phyloP scores from a whole-genome alignment of 1,140 invertebrate genomes.

The Trachelipus rathkii region DNA sequence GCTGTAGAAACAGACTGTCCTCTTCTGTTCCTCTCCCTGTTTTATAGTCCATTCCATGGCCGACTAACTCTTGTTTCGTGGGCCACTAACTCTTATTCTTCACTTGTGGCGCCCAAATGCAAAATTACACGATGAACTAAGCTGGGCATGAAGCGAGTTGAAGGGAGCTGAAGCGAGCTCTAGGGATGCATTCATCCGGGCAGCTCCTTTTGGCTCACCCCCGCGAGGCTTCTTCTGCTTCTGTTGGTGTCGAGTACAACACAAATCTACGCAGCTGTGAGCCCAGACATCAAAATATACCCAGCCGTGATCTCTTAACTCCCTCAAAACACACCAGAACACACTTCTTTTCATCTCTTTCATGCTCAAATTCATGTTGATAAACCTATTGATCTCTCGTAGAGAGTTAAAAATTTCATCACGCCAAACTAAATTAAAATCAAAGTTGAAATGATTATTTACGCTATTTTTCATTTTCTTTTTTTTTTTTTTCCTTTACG shows the following conservation, averaged over 20 bases:
- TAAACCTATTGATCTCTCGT: neutral
- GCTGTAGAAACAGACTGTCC: constrained; percentile 35
- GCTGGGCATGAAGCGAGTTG: constrained; percentile 47
- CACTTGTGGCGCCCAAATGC: constrained; percentile 47
- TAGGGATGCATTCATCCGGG: neutral
- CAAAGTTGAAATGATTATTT: too few species aligned
- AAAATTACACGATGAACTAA: constrained; percentile 49
- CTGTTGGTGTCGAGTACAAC: neutral
- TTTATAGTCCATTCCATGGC: constrained; percentile 45
- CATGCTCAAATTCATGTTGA: constrained; percentile 7
- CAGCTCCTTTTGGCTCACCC: neutral
- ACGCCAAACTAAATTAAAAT: too few species aligned
- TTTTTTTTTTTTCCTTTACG: too few species aligned
- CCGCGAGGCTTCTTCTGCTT: neutral
- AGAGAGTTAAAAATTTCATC: too few species aligned
- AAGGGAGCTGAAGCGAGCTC: constrained; percentile 1
- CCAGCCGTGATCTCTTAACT: constrained; percentile 1
- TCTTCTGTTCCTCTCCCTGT: constrained; percentile 36
- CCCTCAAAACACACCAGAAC: neutral
- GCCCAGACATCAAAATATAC: too few species aligned
- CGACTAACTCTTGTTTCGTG: constrained; percentile 45
- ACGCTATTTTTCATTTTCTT: too few species aligned
- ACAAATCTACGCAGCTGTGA: neutral
- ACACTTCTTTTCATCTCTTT: neutral
- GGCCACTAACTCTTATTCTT: constrained; percentile 46